Conservation (phyloP, 2,888 invertebrate species). For the Cyrtodaria siliqua region DNA sequence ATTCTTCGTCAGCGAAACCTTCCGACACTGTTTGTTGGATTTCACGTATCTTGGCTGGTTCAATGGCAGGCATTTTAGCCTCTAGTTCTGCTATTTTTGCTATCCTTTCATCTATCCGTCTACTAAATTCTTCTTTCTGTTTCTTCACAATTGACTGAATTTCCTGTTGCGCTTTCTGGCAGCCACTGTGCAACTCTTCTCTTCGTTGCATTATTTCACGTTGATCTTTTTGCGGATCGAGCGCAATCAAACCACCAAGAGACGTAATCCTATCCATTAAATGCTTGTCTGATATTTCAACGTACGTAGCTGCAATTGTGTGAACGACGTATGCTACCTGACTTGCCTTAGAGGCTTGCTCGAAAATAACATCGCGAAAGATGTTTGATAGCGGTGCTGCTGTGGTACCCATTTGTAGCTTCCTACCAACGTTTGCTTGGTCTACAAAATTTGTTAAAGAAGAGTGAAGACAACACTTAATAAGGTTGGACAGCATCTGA, state of each 20-base stretch:
- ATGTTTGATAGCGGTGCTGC: not conserved
- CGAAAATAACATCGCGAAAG: conserved; percentile 2
- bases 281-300: not conserved
- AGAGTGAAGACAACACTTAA: conserved; percentile 2
- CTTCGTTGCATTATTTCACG: not conserved
- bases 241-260: not conserved
- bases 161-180: conserved; percentile 3
- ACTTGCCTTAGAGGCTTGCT: conserved; percentile 4
- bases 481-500: conserved; percentile 1
- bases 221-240: not conserved
- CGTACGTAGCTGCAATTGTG: not conserved
- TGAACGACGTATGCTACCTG: not conserved
- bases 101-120: not conserved
- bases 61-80: no score
- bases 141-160: not conserved
- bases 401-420: no score
- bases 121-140: conserved; percentile 1
- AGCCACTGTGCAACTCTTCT: not conserved
- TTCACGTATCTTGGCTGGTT: no score
- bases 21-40: no score
- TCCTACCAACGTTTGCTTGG: not conserved
- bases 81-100: not conserved
- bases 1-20: no score
- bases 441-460: conserved; percentile 5
- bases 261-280: conserved; percentile 4